Base-by-base conservation (phyloP, 2,797 vertebrate species). In the Sandelia bainsii region DNA sequence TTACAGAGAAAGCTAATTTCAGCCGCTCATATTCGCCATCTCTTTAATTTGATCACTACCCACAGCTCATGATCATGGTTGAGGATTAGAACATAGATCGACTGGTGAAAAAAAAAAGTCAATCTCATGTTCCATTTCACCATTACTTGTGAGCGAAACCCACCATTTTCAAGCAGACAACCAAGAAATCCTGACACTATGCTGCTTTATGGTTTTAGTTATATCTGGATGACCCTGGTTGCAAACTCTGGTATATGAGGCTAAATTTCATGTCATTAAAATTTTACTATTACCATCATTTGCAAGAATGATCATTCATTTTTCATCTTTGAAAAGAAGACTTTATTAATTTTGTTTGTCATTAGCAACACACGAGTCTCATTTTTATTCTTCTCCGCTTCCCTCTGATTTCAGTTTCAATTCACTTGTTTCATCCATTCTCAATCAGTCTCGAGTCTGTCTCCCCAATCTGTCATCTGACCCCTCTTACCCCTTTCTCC, bases 381-480 rank as follows among this genome's bases (percentile, higher is more conserved):
- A 46, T 76, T 74, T 63, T n/a, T 54, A 29, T 1, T 62, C 49
- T 23, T 53, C n/a, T n/a, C n/a, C n/a, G n/a, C n/a, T 68, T 56
- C 53, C 12, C 25, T 56, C 23, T 8, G 46, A n/a, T 63, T 48
- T 73, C 59, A 8, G 44, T 64, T 60, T 60, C 45, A 9, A 5
- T 73, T n/a, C 61, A 14, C 34, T 59, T 67, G 56, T 82, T 76
- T 72, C 78, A 65, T 71, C 62, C 34, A 8, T 45, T 64, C 57
- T 83, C 73, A 68, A 53, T 85, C 75, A 81, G 7, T 66, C 67
- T 53, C 8, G 37, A 14, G 27, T 51, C 42, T 76, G 53, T 80
- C 63, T 80, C 37, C 44, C n/a, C 64, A 59, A 77, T 80, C 86
- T 78, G 25, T 83, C 81, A 56, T 67, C 62, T 71, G 67, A 82